Evolutionary conservation across 2,797 vertebrate genomes (phyloP), one percentile per base, ranked within the genome.

Genomic region (Enteromius afrohamiltoni): DNA sequence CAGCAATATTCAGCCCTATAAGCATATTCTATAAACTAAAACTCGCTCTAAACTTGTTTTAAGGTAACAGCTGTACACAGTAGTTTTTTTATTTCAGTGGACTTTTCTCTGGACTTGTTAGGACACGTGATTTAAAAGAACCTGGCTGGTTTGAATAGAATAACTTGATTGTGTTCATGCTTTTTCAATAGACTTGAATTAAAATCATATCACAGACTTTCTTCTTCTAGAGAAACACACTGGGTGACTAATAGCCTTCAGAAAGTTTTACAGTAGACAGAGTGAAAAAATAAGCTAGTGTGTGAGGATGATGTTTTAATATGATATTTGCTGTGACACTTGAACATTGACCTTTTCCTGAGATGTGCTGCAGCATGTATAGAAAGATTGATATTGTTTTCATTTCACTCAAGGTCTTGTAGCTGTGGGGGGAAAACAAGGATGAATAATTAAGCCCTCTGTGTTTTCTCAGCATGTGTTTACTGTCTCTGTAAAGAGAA

Each of bases 301-400:
- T 45, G 29, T 29, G 3, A 49, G 21, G 29, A 26, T 60, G 23
- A 79, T 53, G 64, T 79, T 79, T 69, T 2, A 79, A 23, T 67
- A 17, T 23, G 45, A 60, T 47, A 45, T 71, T 80, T 60, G n/a
- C 60, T 68, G 53, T 80, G 73, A 47, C 84, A 53, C 80, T 76
- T 81, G 79, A 29, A 77, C 74, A 73, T 65, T 85, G 68, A 82
- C 77, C 83, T 79, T 65, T 26, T 75, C 8, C 69, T 67, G 62
- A 70, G 16, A 60, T 80, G 71, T 67, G 47, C 31, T 85, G 19
- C 83, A 60, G 21, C 45, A 34, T 75, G 53, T 64, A 29, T 71
- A 13, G 21, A 58, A 16, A 49, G 34, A 65, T 60, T 53, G 1
- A 45, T 55, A 26, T 29, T 23, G 55, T 78, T 82, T 85, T 78